Percentiles rank a stretch among this genome's conserved stretches.
Conservation (phyloP, 2,113 vertebrate genomes). For the Amphiprion ocellaris region DNA sequence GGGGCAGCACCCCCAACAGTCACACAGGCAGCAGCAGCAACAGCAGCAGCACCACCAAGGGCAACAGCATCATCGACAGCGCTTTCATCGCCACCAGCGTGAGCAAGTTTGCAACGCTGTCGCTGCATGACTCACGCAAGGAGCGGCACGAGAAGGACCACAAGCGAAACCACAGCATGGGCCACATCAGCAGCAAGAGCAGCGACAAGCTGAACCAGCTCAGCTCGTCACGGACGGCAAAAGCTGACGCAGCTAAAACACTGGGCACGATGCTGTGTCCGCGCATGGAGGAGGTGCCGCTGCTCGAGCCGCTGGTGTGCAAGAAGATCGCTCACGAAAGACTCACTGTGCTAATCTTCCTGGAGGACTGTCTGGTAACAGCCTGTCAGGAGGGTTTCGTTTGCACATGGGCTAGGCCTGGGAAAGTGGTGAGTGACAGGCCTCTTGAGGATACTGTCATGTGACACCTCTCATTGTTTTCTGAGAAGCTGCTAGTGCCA, state of each 20-base stretch:
- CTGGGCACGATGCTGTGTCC: conserved; percentile 96
- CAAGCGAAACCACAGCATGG: conserved; percentile 99
- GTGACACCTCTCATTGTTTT: conserved; percentile 57
- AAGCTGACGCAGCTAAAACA: conserved; percentile 93
- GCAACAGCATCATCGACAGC: conserved; percentile 91
- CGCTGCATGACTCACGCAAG: conserved; percentile 94
- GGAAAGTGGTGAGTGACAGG: conserved; percentile 96
- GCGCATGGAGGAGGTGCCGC: conserved; percentile 97
- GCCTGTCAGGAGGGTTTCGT: conserved; percentile 99
- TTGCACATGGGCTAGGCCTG: conserved; percentile 99
- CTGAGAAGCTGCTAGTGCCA: conserved; percentile 20
- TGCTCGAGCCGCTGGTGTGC: conserved; percentile 98
- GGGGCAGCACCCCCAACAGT: conserved; percentile 84
- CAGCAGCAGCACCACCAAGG: conserved; percentile 89
- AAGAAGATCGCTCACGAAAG: conserved; percentile 99
- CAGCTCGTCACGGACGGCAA: conserved; percentile 89
- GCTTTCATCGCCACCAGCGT: conserved; percentile 92
- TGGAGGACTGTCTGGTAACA: conserved; percentile 99
- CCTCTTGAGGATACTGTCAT: conserved; percentile 63
- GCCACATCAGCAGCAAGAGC: conserved; percentile 99
- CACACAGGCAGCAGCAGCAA: conserved; percentile 88
- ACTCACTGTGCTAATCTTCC: conserved; percentile 99
- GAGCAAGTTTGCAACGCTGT: conserved; percentile 97
- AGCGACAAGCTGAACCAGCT: conserved; percentile 96
- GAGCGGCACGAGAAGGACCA: conserved; percentile 97